These are phyloP conservation scores for Syndactyla subalaris DNA, from an alignment of 2,797 vertebrate species.

Conservation along the genomic window DNA sequence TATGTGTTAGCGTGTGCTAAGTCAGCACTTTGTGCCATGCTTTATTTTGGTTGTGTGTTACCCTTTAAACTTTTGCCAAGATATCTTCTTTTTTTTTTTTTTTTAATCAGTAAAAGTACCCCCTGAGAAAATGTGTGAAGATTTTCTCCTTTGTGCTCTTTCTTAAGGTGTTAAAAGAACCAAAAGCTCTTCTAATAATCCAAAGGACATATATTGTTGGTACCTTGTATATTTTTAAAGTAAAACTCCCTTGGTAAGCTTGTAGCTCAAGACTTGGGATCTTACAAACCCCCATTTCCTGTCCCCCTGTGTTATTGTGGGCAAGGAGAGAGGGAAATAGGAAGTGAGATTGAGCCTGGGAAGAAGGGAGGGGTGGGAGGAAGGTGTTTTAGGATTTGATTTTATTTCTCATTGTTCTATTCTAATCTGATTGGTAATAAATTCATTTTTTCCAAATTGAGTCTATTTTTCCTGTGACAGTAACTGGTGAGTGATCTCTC, in stretches of 20 bases:
- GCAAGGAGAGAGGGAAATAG: not conserved
- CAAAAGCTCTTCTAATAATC: not conserved
- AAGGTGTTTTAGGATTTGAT: not conserved
- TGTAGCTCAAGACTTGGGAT: not conserved
- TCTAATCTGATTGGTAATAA: not conserved
- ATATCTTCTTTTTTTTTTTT: not conserved
- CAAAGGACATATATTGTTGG: not conserved
- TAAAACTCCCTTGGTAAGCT: not conserved
- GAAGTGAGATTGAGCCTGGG: not conserved
- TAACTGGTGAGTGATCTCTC: not conserved
- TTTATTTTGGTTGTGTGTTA: not conserved
- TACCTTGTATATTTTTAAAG: not conserved
- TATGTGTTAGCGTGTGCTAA: not conserved
- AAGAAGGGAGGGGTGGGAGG: not conserved
- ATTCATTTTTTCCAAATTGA: not conserved
- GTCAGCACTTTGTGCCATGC: not conserved
- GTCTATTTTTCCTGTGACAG: not conserved
- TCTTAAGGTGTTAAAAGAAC: not conserved
- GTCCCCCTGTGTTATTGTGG: accelerated
- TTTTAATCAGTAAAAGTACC: not conserved
- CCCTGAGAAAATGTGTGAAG: not conserved
- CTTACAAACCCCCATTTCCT: not conserved
- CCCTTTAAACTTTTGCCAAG: not conserved
- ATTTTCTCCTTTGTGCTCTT: not conserved
- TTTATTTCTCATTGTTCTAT: not conserved